phyloP scores from a whole-genome alignment of 2,113 vertebrate species.

The Limanda limanda region DNA sequence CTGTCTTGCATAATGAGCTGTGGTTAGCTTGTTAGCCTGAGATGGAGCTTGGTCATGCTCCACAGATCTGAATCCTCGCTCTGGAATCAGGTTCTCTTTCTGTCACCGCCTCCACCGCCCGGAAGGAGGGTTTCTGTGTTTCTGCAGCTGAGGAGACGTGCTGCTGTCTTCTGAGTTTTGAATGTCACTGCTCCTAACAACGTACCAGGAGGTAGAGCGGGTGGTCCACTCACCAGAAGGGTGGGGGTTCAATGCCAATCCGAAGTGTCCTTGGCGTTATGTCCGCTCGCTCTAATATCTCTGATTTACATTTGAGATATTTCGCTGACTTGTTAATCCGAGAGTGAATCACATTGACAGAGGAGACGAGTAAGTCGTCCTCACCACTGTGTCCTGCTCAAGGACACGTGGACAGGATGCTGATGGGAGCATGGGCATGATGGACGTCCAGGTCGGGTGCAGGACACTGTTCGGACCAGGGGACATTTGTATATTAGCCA shows the following conservation, averaged over 20 bases:
- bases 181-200: neutral
- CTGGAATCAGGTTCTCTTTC: neutral
- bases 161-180: neutral
- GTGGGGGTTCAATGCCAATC: neutral
- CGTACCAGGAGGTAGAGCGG: no score
- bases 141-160: neutral
- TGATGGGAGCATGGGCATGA: neutral
- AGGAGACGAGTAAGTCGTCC: neutral
- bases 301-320: neutral
- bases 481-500: neutral
- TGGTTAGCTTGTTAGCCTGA: conserved; percentile 39
- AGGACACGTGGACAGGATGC: conserved; percentile 18
- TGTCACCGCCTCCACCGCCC: conserved; percentile 10
- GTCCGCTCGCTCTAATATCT: no score
- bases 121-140: conserved; percentile 7
- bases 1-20: conserved; percentile 26
- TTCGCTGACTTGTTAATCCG: neutral
- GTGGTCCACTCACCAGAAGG: neutral
- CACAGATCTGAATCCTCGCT: conserved; percentile 2
- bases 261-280: no score
- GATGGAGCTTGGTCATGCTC: conserved; percentile 9
- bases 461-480: neutral
- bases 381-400: neutral
- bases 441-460: neutral
- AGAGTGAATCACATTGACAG: neutral